Evolutionary conservation across 2,113 vertebrate genomes (phyloP), one percentile per base, ranked within the genome.

Genomic region (Turnix velox): DNA sequence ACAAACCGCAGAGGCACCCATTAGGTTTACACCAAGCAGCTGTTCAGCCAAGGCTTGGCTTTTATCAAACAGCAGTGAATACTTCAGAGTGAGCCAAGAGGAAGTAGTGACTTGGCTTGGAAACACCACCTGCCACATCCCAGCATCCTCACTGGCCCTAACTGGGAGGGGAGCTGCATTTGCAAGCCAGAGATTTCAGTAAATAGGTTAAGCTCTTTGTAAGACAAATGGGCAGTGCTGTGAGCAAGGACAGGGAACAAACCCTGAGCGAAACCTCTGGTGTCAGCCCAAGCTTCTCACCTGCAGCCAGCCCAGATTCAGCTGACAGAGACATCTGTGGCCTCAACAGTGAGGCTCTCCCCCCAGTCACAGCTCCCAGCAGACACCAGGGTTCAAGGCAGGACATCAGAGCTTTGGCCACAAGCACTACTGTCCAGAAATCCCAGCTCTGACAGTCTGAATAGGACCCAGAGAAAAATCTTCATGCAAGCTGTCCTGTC

Each of bases 301-400:
- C 12, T 20, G 23, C 68, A 43, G 16, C 7, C 2, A 7, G 28
- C 31, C 62, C 33, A 63, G 61, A 23, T 11, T n/a, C 71, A 78
- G 66, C 39, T 57, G 39, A 25, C 37, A 69, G 85, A 66, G 42
- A 7, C 23, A 15, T 31, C 24, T 2, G 0, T 12, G 43, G 51
- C 76, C 48, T 31, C 6, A 5, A 4, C 14, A 6, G 11, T 19
- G 52, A 35, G 33, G 31, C 17, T 75, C 43, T 78, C 39, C 73
- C 35, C 49, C 19, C 5, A 33, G 62, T 1, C 57, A 18, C 63
- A 51, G 65, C 74, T 75, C 20, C 59, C 78, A 92, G 65, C 7
- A 7, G 68, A 54, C 15, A 37, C 59, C 74, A 62, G 68, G 0
- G 0, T 7, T 42, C 51, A 15, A 30, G 0, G 3, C 13, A 31